Base-by-base conservation (phyloP, 2,797 vertebrate species). In the Fratercula arctica region DNA sequence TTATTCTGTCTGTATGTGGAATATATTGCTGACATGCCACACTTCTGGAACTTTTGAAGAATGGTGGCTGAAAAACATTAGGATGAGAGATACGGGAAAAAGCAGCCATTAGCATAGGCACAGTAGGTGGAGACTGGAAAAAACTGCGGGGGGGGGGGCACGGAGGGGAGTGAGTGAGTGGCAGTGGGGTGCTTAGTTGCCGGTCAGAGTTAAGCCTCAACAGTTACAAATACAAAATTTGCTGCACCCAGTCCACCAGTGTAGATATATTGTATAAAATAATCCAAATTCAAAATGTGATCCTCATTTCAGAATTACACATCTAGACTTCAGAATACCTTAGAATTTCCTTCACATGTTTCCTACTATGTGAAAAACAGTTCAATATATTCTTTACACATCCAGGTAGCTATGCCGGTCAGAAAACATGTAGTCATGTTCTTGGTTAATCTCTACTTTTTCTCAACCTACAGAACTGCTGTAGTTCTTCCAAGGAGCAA, bases 11-110 rank as follows among this genome's bases (percentile, higher is more conserved):
- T 59, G 24, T 60, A 45, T 18, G 8, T 48, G 72, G 31, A 95
- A 85, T 82, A 89, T 67, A 89, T 91, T 89, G 75, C 79, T 94
- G 89, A 85, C 25, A 37, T 80, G 91, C 91, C 56, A 94, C n/a
- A 70, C 25, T 87, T 74, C 28, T 70, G 50, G 57, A 94, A 87
- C 48, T 80, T 93, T 31, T 85, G 64, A 89, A 92, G 60, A 89
- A 74, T 21, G 25, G 37, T 70, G 53, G 33, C 33, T 85, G 51
- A 90, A 87, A 95, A 93, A 46, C 6, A 39, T 61, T 66, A 76
- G 24, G 39, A 83, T 28, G 19, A 87, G 46, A 76, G 19, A 37
- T 41, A 46, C 82, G n/a, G 66, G 37, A 10, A 88, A 80, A 79
- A 75, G 23, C 45, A 70, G 5, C 31, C 43, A 43, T 69, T 83